Percentiles rank a stretch among this genome's conserved stretches.
Conservation (phyloP, 2,888 invertebrate genomes). For the Automeris io region DNA sequence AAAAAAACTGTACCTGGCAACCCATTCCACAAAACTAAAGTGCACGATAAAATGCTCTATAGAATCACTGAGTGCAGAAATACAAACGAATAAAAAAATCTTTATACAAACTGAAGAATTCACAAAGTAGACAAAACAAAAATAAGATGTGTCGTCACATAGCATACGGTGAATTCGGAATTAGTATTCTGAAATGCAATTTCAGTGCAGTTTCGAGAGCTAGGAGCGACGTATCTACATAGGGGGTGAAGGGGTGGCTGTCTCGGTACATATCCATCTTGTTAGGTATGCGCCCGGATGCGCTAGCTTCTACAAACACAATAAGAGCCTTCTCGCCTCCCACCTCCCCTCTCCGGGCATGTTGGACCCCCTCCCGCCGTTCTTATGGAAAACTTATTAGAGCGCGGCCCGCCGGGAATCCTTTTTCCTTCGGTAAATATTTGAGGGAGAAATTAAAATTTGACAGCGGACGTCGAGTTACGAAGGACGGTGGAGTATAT, state of each 20-base stretch:
- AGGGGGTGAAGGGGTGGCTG: conserved; percentile 55
- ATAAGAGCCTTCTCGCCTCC: conserved; percentile 66
- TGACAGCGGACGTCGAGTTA: conserved; percentile 69
- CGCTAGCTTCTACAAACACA: conserved; percentile 76
- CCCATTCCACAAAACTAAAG: too few relatives aligned
- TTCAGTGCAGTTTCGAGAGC: conserved; percentile 60
- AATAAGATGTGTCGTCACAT: background rate
- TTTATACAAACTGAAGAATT: background rate
- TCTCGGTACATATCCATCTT: conserved; percentile 72
- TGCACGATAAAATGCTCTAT: too few relatives aligned
- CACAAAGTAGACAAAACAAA: background rate
- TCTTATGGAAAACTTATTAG: conserved; percentile 78
- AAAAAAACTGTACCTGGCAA: too few relatives aligned
- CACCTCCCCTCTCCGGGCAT: conserved; percentile 25
- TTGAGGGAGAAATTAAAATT: conserved; percentile 78
- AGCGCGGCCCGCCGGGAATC: conserved; percentile 74
- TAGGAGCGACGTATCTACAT: conserved; percentile 41
- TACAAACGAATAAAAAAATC: too few relatives aligned
- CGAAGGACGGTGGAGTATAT: conserved; percentile 57
- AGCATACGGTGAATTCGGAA: conserved; percentile 43
- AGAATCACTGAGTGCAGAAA: too few relatives aligned
- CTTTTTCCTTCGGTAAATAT: conserved; percentile 77
- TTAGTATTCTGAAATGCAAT: conserved; percentile 75
- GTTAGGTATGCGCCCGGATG: conserved; percentile 76
- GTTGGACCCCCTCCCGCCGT: conserved; percentile 31